Evolutionary conservation across 1,140 invertebrate species (phyloP).

Genomic region (Drosophila truncata): DNA sequence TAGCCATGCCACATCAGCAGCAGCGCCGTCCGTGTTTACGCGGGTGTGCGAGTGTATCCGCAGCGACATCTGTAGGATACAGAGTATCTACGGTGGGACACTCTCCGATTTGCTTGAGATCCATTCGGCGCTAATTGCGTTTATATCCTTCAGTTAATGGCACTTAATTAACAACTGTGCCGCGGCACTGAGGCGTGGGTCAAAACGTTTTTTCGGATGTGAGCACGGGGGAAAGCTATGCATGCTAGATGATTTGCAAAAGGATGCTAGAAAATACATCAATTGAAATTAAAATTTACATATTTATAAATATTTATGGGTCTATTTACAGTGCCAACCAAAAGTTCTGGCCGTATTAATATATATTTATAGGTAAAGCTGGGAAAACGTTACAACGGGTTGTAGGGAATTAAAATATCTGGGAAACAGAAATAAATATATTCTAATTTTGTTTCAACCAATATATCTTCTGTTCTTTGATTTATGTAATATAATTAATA

Average conservation of each 20-base stretch:
- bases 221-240: conserved; percentile 21
- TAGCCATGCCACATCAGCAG: conserved; percentile 78
- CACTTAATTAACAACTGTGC: conserved; percentile 83
- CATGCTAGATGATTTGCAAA: conserved; percentile 26
- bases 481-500: background rate
- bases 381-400: accelerated
- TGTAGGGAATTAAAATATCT: background rate
- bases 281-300: conserved; percentile 11
- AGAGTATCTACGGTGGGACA: conserved; percentile 12
- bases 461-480: background rate
- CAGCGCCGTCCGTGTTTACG: conserved; percentile 65
- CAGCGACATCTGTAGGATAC: conserved; percentile 24
- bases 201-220: conserved; percentile 54
- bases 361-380: background rate
- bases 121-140: conserved; percentile 80
- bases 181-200: conserved; percentile 66
- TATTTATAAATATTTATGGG: background rate
- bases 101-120: conserved; percentile 77
- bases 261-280: conserved; percentile 8
- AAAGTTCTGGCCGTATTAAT: background rate
- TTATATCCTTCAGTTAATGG: conserved; percentile 84
- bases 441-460: background rate
- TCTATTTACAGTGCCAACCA: background rate
- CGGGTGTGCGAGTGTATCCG: conserved; percentile 22
- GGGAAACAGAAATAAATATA: background rate